These are phyloP conservation scores for Thymelicus sylvestris DNA, from an alignment of 2,888 invertebrate genomes.

Conservation along the genomic window DNA sequence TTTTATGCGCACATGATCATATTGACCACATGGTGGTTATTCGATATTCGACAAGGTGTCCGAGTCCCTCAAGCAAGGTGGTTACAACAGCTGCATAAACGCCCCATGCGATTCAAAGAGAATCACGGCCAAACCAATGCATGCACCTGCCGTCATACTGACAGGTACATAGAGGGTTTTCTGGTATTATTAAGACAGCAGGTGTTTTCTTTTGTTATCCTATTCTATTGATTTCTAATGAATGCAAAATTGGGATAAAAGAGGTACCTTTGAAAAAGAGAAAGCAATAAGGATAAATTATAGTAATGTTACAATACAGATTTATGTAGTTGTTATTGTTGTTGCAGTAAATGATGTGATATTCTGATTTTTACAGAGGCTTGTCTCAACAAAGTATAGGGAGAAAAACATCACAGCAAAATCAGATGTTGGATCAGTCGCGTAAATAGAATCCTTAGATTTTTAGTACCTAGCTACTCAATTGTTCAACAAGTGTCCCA, in stretches of 20 bases:
- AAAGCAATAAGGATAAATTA: too few relatives aligned
- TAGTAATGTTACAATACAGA: too few relatives aligned
- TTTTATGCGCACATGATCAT: constrained; percentile 36
- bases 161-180: constrained; percentile 35
- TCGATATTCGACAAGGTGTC: constrained; percentile 66
- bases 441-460: constrained; percentile 37
- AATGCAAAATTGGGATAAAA: too few relatives aligned
- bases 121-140: constrained; percentile 73
- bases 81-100: constrained; percentile 63
- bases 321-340: too few relatives aligned
- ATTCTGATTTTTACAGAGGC: too few relatives aligned
- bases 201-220: constrained; percentile 4
- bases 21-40: constrained; percentile 46
- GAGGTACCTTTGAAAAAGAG: too few relatives aligned
- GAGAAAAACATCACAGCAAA: background rate
- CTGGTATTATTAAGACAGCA: background rate
- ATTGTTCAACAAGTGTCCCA: constrained; percentile 38
- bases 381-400: background rate
- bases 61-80: constrained; percentile 65
- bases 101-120: constrained; percentile 48
- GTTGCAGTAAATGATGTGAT: too few relatives aligned
- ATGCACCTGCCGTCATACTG: constrained; percentile 61
- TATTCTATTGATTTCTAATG: background rate
- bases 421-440: constrained; percentile 12
- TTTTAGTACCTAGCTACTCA: constrained; percentile 27